Evolutionary conservation across 2,113 vertebrate species (phyloP).

Genomic region (Capreolus pygargus): DNA sequence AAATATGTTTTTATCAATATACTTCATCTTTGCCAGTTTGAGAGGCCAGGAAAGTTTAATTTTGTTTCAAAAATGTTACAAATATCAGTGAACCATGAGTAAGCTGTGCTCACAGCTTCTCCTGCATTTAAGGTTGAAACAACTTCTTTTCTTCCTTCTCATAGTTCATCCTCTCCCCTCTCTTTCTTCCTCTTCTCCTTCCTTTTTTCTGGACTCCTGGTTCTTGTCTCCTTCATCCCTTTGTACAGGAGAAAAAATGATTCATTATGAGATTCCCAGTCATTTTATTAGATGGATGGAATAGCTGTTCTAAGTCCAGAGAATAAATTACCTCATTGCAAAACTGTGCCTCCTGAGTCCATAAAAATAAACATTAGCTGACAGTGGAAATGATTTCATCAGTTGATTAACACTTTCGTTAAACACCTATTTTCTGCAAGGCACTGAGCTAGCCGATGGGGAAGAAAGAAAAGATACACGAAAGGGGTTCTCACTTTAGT

Average conservation of each 20-base stretch:
- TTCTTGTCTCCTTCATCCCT: background rate
- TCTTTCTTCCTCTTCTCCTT: background rate
- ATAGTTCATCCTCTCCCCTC: background rate
- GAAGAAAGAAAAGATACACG: background rate
- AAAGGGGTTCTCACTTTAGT: background rate
- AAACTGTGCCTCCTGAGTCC: background rate
- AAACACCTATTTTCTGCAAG: background rate
- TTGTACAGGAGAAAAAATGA: background rate
- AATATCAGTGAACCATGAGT: background rate
- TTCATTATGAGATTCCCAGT: background rate
- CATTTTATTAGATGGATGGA: background rate
- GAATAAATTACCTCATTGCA: background rate
- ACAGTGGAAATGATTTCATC: background rate
- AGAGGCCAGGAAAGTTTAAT: background rate
- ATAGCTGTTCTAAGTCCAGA: background rate
- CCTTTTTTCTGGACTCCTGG: background rate
- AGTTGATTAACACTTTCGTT: background rate
- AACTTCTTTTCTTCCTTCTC: background rate
- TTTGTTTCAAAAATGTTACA: slow-evolving; percentile 16
- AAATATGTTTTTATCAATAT: background rate
- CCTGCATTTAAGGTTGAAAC: background rate
- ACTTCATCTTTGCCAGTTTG: background rate
- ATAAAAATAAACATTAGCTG: background rate
- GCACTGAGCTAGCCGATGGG: background rate
- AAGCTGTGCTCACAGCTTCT: background rate